Percentiles rank a stretch among this genome's conserved stretches.
These are phyloP conservation scores for Lontra canadensis DNA, from an alignment of 2,113 vertebrate species.

Conservation along the genomic window DNA sequence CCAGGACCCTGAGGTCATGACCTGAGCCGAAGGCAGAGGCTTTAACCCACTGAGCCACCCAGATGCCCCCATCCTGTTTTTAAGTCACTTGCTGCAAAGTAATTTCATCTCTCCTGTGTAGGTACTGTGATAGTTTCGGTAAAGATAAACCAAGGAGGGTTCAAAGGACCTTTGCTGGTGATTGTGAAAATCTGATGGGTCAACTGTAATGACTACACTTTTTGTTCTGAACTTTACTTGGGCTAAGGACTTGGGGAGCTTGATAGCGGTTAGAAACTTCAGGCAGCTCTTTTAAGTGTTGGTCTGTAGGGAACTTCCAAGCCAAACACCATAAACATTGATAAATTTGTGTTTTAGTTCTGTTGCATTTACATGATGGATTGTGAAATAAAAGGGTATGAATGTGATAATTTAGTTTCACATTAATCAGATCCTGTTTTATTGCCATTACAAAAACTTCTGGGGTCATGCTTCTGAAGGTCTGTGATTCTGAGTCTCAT, in stretches of 20 bases:
- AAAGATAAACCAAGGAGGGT: not conserved
- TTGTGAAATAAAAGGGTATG: constrained; percentile 33
- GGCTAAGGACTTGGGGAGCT: not conserved
- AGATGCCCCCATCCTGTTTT: not conserved
- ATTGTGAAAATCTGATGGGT: not conserved
- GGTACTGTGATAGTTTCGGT: not conserved
- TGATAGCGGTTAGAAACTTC: not conserved
- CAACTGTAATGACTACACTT: not conserved
- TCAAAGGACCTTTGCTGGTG: not conserved
- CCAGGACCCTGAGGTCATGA: too few species aligned
- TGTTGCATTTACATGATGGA: constrained; percentile 6
- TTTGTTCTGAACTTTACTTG: not conserved
- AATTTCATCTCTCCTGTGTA: not conserved
- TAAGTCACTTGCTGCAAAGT: not conserved
- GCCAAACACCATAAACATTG: not conserved
- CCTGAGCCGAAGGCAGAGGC: too few species aligned
- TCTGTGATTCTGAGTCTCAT: constrained; percentile 25
- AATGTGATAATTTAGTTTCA: not conserved
- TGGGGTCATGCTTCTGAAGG: not conserved
- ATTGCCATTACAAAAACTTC: not conserved
- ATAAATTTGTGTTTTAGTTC: constrained; percentile 14
- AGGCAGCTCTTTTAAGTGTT: not conserved
- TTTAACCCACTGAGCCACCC: too few species aligned
- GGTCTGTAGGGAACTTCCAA: constrained; percentile 11
- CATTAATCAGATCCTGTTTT: constrained; percentile 41